Evolutionary conservation across 2,113 vertebrate species (phyloP), one percentile per base, ranked within the genome.

Genomic region (Callipepla squamata): DNA sequence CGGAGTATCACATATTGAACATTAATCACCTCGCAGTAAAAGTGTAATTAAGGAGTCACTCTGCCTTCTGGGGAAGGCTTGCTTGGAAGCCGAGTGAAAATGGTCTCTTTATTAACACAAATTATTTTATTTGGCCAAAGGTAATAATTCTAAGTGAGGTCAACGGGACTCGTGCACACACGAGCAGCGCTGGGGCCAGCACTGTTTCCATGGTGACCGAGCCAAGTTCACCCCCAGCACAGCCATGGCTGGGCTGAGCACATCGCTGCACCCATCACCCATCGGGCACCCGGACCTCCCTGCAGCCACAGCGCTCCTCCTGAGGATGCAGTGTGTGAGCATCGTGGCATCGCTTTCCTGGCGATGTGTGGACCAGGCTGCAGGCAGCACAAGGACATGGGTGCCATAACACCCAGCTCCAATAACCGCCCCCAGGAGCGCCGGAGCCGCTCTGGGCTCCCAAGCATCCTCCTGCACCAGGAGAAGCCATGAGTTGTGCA

Each of bases 71-170:
- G 94, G 91, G 93, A 95, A 91, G 90, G 95, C 88, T 93, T 92
- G 75, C 93, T 95, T 85, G 96, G 89, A 95, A 96, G 95, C 94
- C 83, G 90, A 61, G 93, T 92, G 87, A 81, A 92, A 97, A 96
- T 89, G 96, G 96, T 95, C 97, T 97, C 97, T 97, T 98, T 98
- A 98, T 98, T 98, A 97, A 97, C 97, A 98, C 97, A 97, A 96
- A 97, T 98, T 97, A 98, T 98, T 97, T 98, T 98, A 98, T 98
- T 98, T 98, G 98, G 96, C 93, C 63, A 98, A 98, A 98, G 97
- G 97, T 98, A 98, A 98, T 97, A 97, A 98, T 98, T 97, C 96
- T 97, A 97, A 98, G 97, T 97, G 97, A 97, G 98, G 98, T 98
- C 98, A 98, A 95, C 48, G 93, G 94, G 87, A 69, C 92, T 40